phyloP scores from a whole-genome alignment of 2,113 vertebrate genomes.

The Microcebus ravelobensis region DNA sequence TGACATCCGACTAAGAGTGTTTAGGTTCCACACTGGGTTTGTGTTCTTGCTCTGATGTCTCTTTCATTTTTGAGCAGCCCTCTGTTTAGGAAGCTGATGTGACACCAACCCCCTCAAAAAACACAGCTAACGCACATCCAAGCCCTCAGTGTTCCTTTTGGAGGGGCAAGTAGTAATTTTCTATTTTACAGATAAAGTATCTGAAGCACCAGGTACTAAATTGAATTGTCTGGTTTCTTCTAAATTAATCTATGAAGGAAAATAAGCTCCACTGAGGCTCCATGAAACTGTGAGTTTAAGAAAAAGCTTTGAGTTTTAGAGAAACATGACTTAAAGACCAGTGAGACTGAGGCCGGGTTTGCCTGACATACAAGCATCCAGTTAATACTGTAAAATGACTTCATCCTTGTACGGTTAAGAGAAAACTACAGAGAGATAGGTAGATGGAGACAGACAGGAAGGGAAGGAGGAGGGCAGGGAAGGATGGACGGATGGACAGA shows the following conservation, averaged over 20 bases:
- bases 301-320: not conserved
- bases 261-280: not conserved
- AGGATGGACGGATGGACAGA: not conserved
- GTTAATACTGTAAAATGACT: not conserved
- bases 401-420: not conserved
- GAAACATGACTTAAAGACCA: not conserved
- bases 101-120: not conserved
- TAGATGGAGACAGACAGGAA: not conserved
- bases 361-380: not conserved
- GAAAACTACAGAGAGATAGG: not conserved
- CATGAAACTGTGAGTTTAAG: not conserved
- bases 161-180: not conserved
- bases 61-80: not conserved
- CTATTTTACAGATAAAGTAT: not conserved
- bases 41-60: not conserved
- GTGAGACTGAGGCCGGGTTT: not conserved
- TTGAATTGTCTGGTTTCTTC: not conserved
- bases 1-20: slow-evolving; percentile 25
- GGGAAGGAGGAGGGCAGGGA: not conserved
- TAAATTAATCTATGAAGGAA: not conserved
- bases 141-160: not conserved
- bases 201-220: not conserved
- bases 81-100: not conserved
- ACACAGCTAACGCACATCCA: not conserved
- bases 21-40: slow-evolving; percentile 38